Base-by-base conservation (phyloP, 2,113 vertebrate genomes). In the Tricholaema leucomelas region DNA sequence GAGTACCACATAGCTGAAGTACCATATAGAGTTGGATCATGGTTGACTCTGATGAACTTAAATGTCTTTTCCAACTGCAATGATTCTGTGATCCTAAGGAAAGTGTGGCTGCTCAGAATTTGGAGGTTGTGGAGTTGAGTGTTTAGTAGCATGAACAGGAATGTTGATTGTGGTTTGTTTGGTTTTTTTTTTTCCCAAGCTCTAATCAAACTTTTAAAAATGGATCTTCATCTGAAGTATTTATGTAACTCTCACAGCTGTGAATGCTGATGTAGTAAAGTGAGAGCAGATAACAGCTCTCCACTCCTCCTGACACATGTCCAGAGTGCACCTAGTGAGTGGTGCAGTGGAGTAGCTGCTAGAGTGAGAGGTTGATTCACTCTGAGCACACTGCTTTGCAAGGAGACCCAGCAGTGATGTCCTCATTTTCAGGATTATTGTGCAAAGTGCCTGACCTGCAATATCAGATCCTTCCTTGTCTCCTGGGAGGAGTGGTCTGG, bases 121-220 rank as follows among this genome's bases (percentile, higher is more conserved):
- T 4, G 3, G 35, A 74, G 15, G 16, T 70, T 19, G 2, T 27
- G 7, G 27, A 55, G 23, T 56, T 77, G 4, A 33, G 13, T 5
- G 30, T 36, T 78, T n/a, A 12, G 2, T 46, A 3, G 52, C 2
- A 3, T 0, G 0, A 31, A 11, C 1, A 11, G 48, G 44, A 24
- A 35, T 65, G 59, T 42, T 79, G n/a, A n/a, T n/a, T n/a, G n/a
- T n/a, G n/a, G n/a, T 81, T 77, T 27, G 13, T 46, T 84, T 83
- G n/a, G n/a, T 33, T n/a, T 24, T 20, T 5, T 21, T 58, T 81
- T 82, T 33, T 31, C 36, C 27, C 8, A 52, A 40, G 31, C 42
- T 76, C 16, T 38, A 28, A 35, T 79, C 0, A 15, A 72, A 38
- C 0, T 0, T 6, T 44, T 56, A n/a, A 17, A 9, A 1, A 23